Percentiles rank a stretch among this genome's conserved stretches.
Evolutionary conservation across 2,797 vertebrate species (phyloP).

Genomic region (Sebastes vulpes): DNA sequence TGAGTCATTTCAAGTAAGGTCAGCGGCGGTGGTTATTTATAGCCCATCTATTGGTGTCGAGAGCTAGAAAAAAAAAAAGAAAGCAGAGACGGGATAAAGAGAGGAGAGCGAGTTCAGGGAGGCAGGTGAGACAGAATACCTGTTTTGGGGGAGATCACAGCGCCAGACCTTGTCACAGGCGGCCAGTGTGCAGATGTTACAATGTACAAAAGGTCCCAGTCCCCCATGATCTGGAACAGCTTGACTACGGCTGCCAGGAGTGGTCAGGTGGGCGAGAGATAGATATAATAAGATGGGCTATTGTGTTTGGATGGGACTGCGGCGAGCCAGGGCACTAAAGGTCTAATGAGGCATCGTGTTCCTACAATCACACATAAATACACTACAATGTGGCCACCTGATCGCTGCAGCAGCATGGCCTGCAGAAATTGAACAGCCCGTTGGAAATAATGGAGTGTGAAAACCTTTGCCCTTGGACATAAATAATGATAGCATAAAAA

Average conservation of each 20-base stretch:
- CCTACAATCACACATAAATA: constrained; percentile 67
- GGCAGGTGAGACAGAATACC: constrained; percentile 11
- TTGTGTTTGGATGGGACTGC: constrained; percentile 72
- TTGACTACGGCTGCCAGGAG: constrained; percentile 66
- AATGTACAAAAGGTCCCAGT: constrained; percentile 62
- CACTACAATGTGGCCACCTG: constrained; percentile 50
- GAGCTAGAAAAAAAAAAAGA: not conserved
- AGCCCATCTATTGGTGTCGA: constrained; percentile 3
- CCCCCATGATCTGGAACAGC: constrained; percentile 71
- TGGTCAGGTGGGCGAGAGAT: constrained; percentile 62
- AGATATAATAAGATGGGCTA: constrained; percentile 74
- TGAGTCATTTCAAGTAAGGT: constrained; percentile 34
- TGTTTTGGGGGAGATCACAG: constrained; percentile 21
- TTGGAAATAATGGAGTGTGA: constrained; percentile 67
- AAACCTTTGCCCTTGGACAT: constrained; percentile 54
- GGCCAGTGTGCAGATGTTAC: constrained; percentile 68
- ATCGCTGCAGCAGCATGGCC: constrained; percentile 31
- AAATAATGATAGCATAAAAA: constrained; percentile 34
- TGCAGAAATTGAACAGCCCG: constrained; percentile 58
- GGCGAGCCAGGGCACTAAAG: constrained; percentile 58
- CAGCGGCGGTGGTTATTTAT: constrained; percentile 35
- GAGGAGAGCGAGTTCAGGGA: constrained; percentile 33
- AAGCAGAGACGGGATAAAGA: not conserved
- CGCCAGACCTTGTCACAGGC: constrained; percentile 44
- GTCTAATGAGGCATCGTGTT: constrained; percentile 80